These are phyloP conservation scores for Drosophila robusta DNA, from an alignment of 2,888 invertebrate genomes.

Conservation along the genomic window DNA sequence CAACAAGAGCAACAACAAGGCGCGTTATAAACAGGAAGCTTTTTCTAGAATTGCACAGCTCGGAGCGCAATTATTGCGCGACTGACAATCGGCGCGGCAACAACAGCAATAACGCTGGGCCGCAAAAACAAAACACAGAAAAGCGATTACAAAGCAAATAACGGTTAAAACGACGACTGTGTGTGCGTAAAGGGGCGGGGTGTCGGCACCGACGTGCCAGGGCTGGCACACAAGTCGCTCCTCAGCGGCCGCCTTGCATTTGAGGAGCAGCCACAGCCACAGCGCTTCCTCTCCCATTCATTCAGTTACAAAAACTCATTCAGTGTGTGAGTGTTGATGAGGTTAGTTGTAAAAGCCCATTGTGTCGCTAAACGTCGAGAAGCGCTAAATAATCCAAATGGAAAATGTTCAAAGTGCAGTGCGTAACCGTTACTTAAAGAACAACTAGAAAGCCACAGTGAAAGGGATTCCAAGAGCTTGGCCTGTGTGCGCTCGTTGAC, in stretches of 20 bases:
- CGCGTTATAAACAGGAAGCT: slow-evolving; percentile 70
- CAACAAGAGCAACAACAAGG: slow-evolving; percentile 29
- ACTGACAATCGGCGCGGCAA: slow-evolving; percentile 73
- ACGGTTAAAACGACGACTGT: slow-evolving; percentile 34
- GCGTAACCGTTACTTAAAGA: slow-evolving; percentile 15
- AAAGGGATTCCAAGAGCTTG: slow-evolving; percentile 12
- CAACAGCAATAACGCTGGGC: slow-evolving; percentile 59
- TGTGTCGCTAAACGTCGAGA: slow-evolving; percentile 32
- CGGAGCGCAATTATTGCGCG: slow-evolving; percentile 69
- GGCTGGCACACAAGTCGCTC: slow-evolving; percentile 43
- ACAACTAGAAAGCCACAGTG: slow-evolving; percentile 6
- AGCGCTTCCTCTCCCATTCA: slow-evolving; percentile 54
- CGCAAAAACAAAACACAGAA: slow-evolving; percentile 59
- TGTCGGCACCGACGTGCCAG: slow-evolving; percentile 44
- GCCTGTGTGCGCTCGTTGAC: slow-evolving; percentile 15
- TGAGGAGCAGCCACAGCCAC: slow-evolving; percentile 30
- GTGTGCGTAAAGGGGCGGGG: slow-evolving; percentile 14
- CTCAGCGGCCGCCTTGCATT: slow-evolving; percentile 47
- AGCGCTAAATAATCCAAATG: slow-evolving; percentile 12
- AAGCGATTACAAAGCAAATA: slow-evolving; percentile 56
- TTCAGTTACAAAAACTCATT: slow-evolving; percentile 69
- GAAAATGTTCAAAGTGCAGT: slow-evolving; percentile 47
- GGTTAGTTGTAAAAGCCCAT: slow-evolving; percentile 65
- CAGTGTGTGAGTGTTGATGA: slow-evolving; percentile 78
- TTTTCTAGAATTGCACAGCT: slow-evolving; percentile 72